Conservation (phyloP, 2,888 invertebrate species). For the Acanthoscelides obtectus region DNA sequence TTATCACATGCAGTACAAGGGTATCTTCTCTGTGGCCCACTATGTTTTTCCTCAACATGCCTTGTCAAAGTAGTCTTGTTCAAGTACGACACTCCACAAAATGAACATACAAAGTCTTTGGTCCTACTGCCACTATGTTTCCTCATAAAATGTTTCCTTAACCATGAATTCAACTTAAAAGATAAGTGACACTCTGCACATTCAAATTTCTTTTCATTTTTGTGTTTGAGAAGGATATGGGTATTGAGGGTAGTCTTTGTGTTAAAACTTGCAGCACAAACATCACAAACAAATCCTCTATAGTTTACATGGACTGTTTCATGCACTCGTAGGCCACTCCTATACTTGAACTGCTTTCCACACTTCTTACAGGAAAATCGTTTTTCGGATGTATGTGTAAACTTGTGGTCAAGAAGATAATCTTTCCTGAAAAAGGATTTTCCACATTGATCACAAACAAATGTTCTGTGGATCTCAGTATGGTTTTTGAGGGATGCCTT, state of each 20-base stretch:
- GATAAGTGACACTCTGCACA: constrained; percentile 32
- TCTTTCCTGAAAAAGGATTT: constrained; percentile 24
- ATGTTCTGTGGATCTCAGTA: constrained; percentile 21
- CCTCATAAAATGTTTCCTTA: constrained; percentile 30
- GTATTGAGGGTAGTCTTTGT: constrained; percentile 33
- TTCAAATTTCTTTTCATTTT: constrained; percentile 29
- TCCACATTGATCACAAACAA: constrained; percentile 27
- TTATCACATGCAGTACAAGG: constrained; percentile 19
- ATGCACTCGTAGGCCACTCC: constrained; percentile 33
- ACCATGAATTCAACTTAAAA: constrained; percentile 33
- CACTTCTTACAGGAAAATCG: constrained; percentile 31
- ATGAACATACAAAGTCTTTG: constrained; percentile 17
- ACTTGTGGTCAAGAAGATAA: constrained; percentile 25
- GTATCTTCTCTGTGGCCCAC: constrained; percentile 13
- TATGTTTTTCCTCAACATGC: constrained; percentile 19
- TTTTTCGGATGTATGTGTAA: constrained; percentile 27
- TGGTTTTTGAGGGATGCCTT: constrained; percentile 14
- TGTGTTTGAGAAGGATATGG: constrained; percentile 31
- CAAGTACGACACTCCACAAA: constrained; percentile 17
- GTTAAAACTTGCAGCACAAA: constrained; percentile 34
- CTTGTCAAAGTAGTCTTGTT: constrained; percentile 20
- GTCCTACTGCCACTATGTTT: constrained; percentile 17
- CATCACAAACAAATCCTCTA: constrained; percentile 31
- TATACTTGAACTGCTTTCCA: constrained; percentile 31
- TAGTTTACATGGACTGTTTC: constrained; percentile 33